Evolutionary conservation across 2,797 vertebrate species (phyloP), one percentile per base, ranked within the genome.

Genomic region (Gymnoscopelus braueri): DNA sequence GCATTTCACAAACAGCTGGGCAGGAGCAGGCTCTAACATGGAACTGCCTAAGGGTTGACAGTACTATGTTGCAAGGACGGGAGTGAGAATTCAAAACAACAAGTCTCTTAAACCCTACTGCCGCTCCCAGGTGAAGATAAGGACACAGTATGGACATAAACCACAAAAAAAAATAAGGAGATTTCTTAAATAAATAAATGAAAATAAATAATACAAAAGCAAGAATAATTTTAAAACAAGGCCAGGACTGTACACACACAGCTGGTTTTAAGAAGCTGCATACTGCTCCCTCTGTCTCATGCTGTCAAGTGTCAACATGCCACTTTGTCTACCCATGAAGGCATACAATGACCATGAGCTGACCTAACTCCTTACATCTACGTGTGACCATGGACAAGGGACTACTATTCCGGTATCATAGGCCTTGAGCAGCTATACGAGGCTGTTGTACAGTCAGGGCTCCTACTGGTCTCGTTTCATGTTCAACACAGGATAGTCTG

Each of bases 71-170:
- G 13, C 24, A 65, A 65, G 57, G 13, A 5, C 53, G 19, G 44
- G 58, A 65, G 23, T 61, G 52, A 24, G 29, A 71, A 44, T 48
- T 24, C 12, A 62, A 62, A 62, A 12, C 23, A 8, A 3, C 8
- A 62, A 23, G 15, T 3, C 15, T 2, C 15, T 19, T n/a, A 1
- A 23, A 12, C 1, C 12, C 39, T 23, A 23, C 56, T 23, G 48
- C 2, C 2, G 5, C 52, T 65, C 65, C 72, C 8, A 60, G 9
- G 50, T 44, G 64, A 59, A 26, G 10, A 35, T 7, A 1, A 50
- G 8, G 7, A 65, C 5, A 32, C 24, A 32, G 2, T 8, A 14
- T 2, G 1, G 12, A 35, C 26, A 57, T 13, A 32, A 57, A 29
- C 24, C 7, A 12, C 13, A 55, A 39, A 29, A 55, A 39, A 29